These are phyloP conservation scores for Synergus japonicus DNA, from an alignment of 2,888 invertebrate species.

Conservation along the genomic window DNA sequence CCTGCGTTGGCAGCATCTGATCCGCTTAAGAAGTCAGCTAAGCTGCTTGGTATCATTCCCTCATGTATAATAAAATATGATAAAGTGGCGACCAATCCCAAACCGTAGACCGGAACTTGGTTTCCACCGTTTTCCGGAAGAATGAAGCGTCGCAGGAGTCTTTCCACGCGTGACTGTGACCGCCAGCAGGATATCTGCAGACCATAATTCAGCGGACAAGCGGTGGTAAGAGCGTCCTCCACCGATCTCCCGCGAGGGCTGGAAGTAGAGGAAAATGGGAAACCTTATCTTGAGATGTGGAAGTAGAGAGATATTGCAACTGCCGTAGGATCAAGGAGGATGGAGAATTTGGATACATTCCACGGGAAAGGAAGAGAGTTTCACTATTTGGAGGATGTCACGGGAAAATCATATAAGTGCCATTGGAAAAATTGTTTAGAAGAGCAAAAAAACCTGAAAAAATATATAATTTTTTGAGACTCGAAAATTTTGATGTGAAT, in stretches of 20 bases:
- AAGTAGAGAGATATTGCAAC: background rate
- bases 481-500: too few relatives aligned
- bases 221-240: background rate
- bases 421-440: too few relatives aligned
- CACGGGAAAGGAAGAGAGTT: background rate
- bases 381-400: background rate
- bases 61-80: constrained; percentile 72
- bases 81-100: constrained; percentile 65
- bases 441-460: too few relatives aligned
- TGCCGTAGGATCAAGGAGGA: background rate
- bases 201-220: constrained; percentile 64
- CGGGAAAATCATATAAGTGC: too few relatives aligned
- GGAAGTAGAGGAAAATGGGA: background rate
- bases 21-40: background rate
- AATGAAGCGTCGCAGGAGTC: background rate
- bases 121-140: constrained; percentile 49
- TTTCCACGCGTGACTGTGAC: constrained; percentile 53
- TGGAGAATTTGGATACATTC: background rate
- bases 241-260: background rate
- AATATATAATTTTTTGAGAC: too few relatives aligned
- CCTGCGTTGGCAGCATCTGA: constrained; percentile 43
- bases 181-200: constrained; percentile 60
- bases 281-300: background rate
- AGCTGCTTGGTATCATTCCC: constrained; percentile 54
- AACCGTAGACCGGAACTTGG: constrained; percentile 60